A percentile compares a stretch with the other conserved stretches of the same genome.
These are phyloP conservation scores for Pyxicephalus adspersus DNA, from an alignment of 2,113 vertebrate species.

Conservation along the genomic window DNA sequence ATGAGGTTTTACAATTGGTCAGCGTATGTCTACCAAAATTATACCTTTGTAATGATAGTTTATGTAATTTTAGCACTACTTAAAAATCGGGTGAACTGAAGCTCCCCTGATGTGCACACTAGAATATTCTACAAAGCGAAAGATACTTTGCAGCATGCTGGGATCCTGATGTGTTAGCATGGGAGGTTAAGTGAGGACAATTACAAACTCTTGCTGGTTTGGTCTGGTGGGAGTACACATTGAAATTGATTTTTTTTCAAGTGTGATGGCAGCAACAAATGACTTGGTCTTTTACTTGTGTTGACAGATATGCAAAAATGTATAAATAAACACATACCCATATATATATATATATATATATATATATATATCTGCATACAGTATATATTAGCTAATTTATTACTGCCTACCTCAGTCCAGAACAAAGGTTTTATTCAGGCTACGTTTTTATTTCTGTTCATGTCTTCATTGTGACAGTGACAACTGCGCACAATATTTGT, in stretches of 20 bases:
- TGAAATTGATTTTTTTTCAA: conserved; percentile 48
- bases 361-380: too few relatives aligned
- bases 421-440: too few relatives aligned
- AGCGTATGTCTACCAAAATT: too few relatives aligned
- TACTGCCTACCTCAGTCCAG: too few relatives aligned
- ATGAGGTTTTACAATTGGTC: too few relatives aligned
- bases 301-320: conserved; percentile 8
- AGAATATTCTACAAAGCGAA: conserved; percentile 38
- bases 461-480: too few relatives aligned
- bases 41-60: background rate
- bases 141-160: conserved; percentile 3
- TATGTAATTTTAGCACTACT: background rate
- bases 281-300: conserved; percentile 10
- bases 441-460: too few relatives aligned
- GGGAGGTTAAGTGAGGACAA: conserved; percentile 53
- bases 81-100: background rate
- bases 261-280: conserved; percentile 35
- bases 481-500: too few relatives aligned
- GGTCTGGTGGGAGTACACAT: conserved; percentile 34
- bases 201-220: conserved; percentile 18
- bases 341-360: too few relatives aligned
- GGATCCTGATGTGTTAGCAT: conserved; percentile 34
- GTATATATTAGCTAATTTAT: too few relatives aligned
- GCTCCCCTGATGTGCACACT: conserved; percentile 10
- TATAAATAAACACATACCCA: too few relatives aligned